phyloP scores from a whole-genome alignment of 2,113 vertebrate genomes.

The Cranoglanis bouderius region DNA sequence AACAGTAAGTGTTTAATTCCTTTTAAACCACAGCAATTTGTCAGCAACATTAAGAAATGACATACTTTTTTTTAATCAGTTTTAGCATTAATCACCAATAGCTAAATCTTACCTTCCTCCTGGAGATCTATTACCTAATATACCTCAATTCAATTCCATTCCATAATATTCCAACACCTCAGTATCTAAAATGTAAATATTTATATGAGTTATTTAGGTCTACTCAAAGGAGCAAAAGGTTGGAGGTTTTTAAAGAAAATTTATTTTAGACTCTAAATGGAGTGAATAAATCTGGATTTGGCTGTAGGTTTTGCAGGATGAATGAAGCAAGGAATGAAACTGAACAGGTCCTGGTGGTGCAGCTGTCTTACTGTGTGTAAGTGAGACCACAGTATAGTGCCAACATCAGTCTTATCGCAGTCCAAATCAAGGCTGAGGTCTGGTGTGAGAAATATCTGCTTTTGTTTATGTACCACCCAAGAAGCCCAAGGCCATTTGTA shows the following conservation, averaged over 20 bases:
- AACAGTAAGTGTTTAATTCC: not conserved
- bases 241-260: too few relatives aligned
- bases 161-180: not conserved
- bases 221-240: not conserved
- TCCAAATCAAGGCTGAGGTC: not conserved
- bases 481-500: not conserved
- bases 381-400: not conserved
- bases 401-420: not conserved
- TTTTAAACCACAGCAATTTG: not conserved
- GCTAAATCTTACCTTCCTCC: too few relatives aligned
- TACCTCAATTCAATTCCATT: too few relatives aligned
- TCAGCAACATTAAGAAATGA: not conserved
- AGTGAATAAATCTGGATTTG: not conserved
- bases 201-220: not conserved
- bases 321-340: not conserved
- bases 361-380: not conserved
- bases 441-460: conserved; percentile 15
- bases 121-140: too few relatives aligned
- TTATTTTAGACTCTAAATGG: not conserved
- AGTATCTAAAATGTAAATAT: not conserved
- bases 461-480: conserved; percentile 17
- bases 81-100: not conserved
- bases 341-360: not conserved
- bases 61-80: not conserved
- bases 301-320: not conserved